Base-by-base conservation (phyloP, 1,140 invertebrate species). In the Neuroterus valhalla region DNA sequence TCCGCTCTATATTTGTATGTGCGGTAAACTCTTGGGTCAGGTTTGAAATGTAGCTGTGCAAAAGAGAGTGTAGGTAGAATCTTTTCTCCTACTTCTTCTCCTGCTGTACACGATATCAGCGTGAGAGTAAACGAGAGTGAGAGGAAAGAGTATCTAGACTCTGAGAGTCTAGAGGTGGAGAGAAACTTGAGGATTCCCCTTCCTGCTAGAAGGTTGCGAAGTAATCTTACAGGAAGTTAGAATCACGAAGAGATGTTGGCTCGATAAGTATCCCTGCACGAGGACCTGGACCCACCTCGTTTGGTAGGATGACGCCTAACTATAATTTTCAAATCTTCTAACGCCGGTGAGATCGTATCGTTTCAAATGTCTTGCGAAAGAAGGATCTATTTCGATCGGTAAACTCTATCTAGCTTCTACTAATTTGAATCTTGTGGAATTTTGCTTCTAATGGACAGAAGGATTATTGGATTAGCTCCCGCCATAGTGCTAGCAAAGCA, bases 251-350 rank as follows among this genome's bases (percentile, higher is more conserved):
- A 72, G 68, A 72, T 66, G 12, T 50, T 21, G 23, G 6, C 38
- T 50, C 69, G 69, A 70, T 50, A 70, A 48, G 44, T 72, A 17
- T 48, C 43, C 50, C 45, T 15, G 62, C 31, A 45, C 48, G 68
- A 26, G 45, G 68, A 70, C n/a, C 31, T 12, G 17, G 31, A 42
- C 6, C 48, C 70, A 21, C 31, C 26, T 43, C 38, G 66, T 38
- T 62, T 70, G 50, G 15, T 14, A 55, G 45, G 45, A n/a, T 62
- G 52, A 62, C 52, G 52, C 67, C 42, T n/a, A n/a, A 66, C 72
- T 72, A 72, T 74, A 71, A 77, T 71, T 77, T 71, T 68, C 62
- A 71, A 42, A 45, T 8, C 52, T 62, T 62, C 52, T 26, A 62
- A 62, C 52, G 11, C 52, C 15, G 11, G 2, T 15, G 21, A 6